Evolutionary conservation across 2,888 invertebrate species (phyloP).

Genomic region (Drosophila paranaensis): DNA sequence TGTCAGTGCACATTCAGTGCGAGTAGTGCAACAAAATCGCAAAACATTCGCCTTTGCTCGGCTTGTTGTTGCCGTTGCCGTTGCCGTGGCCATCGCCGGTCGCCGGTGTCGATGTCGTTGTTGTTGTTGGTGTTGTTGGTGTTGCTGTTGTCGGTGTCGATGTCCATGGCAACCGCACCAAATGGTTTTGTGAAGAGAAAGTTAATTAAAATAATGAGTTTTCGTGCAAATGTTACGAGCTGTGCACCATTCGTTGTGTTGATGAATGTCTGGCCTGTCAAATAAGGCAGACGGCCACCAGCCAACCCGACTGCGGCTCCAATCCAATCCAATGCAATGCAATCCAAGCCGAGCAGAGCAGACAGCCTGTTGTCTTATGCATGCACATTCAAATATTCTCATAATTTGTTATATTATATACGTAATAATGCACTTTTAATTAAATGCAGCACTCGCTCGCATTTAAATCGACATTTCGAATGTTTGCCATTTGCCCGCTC

Average conservation of each 20-base stretch:
- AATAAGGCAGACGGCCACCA: constrained; percentile 44
- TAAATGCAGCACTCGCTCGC: constrained; percentile 60
- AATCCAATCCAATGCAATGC: constrained; percentile 20
- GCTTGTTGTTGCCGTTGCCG: constrained; percentile 12
- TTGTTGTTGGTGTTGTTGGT: constrained; percentile 28
- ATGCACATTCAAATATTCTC: constrained; percentile 27
- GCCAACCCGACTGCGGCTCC: constrained; percentile 15
- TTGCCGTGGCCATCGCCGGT: constrained; percentile 11
- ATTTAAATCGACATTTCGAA: constrained; percentile 62
- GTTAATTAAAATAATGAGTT: constrained; percentile 84
- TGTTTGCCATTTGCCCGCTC: constrained; percentile 51
- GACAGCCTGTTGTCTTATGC: constrained; percentile 35
- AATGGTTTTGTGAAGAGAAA: constrained; percentile 80
- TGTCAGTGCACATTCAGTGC: constrained; percentile 19
- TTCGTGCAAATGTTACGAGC: constrained; percentile 68
- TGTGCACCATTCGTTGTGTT: constrained; percentile 52
- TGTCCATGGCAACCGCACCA: constrained; percentile 64
- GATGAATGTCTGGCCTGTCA: constrained; percentile 74
- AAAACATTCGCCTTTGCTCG: constrained; percentile 44
- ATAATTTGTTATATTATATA: constrained; percentile 51
- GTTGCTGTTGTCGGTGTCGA: constrained; percentile 56
- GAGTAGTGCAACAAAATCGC: constrained; percentile 51
- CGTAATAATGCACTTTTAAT: constrained; percentile 80
- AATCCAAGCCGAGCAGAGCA: neutral
- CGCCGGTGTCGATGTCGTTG: constrained; percentile 23